Percentiles rank a stretch among this genome's conserved stretches.
Evolutionary conservation across 2,888 invertebrate species (phyloP).

Genomic region (Seira ritae): DNA sequence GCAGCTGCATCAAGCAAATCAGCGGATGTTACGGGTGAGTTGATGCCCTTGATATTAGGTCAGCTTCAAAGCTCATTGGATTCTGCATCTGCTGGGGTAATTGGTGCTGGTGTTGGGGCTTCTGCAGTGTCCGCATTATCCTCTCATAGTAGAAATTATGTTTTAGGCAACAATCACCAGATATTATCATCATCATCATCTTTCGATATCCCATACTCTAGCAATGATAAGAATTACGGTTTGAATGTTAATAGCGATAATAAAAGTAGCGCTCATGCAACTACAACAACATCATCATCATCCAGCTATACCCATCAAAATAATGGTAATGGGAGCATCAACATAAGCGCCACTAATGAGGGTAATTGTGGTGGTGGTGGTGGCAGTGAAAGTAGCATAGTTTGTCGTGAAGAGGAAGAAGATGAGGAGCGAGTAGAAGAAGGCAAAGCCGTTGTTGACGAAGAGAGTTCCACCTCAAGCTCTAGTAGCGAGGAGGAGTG

Average conservation of each 20-base stretch:
- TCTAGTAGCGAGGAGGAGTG: slow-evolving; percentile 72
- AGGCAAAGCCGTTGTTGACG: slow-evolving; percentile 12
- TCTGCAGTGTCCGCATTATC: slow-evolving; percentile 39
- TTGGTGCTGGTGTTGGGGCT: slow-evolving; percentile 48
- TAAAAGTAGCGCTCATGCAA: slow-evolving; percentile 27
- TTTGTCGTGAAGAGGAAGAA: background rate
- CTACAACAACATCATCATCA: background rate
- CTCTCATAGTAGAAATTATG: slow-evolving; percentile 44
- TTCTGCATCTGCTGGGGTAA: slow-evolving; percentile 33
- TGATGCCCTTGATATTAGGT: slow-evolving; percentile 74
- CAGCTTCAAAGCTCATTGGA: slow-evolving; percentile 73
- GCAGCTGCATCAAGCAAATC: slow-evolving; percentile 11
- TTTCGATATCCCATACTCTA: background rate
- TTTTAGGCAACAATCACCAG: slow-evolving; percentile 24
- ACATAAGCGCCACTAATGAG: background rate
- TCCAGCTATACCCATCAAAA: background rate
- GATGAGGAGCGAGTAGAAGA: background rate
- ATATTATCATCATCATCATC: slow-evolving; percentile 26
- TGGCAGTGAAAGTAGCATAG: slow-evolving; percentile 9
- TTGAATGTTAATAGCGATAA: slow-evolving; percentile 34
- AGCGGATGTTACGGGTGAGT: slow-evolving; percentile 73
- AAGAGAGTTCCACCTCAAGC: slow-evolving; percentile 31
- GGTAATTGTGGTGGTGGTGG: slow-evolving; percentile 18
- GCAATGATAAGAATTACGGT: slow-evolving; percentile 31
- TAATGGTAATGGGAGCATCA: slow-evolving; percentile 9